These are phyloP conservation scores for Gallinago media DNA, from an alignment of 2,113 vertebrate species.

Conservation along the genomic window DNA sequence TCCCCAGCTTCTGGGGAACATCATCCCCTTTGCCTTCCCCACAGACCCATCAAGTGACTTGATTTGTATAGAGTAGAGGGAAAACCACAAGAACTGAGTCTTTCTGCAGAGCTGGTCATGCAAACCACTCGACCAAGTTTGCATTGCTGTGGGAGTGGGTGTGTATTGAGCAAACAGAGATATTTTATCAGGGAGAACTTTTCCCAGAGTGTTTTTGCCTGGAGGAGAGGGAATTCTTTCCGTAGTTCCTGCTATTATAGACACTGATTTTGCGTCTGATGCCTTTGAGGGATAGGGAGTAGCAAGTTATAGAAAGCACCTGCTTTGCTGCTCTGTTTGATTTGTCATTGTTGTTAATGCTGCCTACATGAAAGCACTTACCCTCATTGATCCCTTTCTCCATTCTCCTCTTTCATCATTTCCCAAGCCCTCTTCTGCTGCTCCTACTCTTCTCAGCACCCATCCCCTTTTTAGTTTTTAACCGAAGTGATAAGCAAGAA, in stretches of 20 bases:
- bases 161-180: background rate
- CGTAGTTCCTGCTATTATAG: background rate
- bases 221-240: background rate
- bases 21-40: background rate
- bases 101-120: background rate
- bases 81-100: background rate
- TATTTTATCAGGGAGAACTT: background rate
- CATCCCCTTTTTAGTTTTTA: background rate
- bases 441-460: background rate
- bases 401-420: background rate
- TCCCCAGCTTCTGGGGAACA: background rate
- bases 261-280: background rate
- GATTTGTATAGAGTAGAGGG: background rate
- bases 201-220: background rate
- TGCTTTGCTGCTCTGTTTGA: background rate
- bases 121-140: background rate
- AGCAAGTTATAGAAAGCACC: background rate
- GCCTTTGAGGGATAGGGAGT: background rate
- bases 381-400: background rate
- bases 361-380: background rate
- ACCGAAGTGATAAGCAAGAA: background rate
- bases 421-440: background rate
- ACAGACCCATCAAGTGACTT: background rate
- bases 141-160: background rate
- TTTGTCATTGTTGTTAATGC: background rate